Evolutionary conservation across 2,888 invertebrate genomes (phyloP), one percentile per base, ranked within the genome.

Genomic region (Arctia plantaginis): DNA sequence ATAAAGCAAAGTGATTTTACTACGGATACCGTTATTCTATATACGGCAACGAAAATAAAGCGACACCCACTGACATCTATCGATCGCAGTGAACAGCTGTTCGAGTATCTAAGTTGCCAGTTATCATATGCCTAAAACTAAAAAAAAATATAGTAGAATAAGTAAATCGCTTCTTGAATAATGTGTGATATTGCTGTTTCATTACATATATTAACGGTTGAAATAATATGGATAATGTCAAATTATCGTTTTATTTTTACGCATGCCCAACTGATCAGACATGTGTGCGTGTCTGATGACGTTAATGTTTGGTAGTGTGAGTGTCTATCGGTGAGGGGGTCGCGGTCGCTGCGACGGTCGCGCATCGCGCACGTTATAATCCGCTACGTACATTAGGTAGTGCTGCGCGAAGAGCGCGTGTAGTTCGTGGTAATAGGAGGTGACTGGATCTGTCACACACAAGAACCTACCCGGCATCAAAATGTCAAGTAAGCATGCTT

Each of bases 1-100:
- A 83, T 77, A 82, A 85, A 88, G 87, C 88, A 87, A 90, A 89
- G 89, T 89, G 90, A 91, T 92, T 91, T 91, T 95, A 95, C 94
- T 94, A 95, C 94, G 90, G 92, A 92, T 94, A 94, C 94, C 93
- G 94, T 93, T 94, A 93, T 85, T 87, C 90, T 91, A 87, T 91
- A 90, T 87, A 91, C 87, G 89, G 90, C 90, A 91, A 91, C 92
- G 91, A 95, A 95, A 95, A 94, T 95, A 95, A 94, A 94, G 94
- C 90, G 93, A 93, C 94, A 91, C 90, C 89, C 93, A 95, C 94
- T 93, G 95, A 95, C 95, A 95, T 95, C 95, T 95, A 95, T 95
- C 92, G 95, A 95, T 95, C 94, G 91, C 80, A 69, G 74, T 66
- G 81, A 93, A 93, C 95, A 95, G 94, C 95, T 95, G 95, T 89